A percentile compares a stretch with the other conserved stretches of the same genome.
These are phyloP conservation scores for Yponomeuta plumbellus DNA, from an alignment of 2,888 invertebrate species.

Conservation along the genomic window DNA sequence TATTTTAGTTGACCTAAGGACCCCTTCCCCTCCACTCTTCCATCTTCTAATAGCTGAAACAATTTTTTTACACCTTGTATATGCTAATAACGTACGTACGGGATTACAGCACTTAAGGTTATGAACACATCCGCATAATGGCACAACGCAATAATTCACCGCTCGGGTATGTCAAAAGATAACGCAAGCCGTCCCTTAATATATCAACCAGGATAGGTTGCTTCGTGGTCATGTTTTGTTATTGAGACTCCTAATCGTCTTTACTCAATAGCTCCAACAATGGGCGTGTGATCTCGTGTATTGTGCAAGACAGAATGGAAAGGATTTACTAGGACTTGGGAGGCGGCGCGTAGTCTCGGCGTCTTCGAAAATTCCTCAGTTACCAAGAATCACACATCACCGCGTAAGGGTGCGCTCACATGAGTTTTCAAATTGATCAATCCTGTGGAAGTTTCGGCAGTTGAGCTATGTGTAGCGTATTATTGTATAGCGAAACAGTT, in stretches of 20 bases:
- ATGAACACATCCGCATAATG: no score
- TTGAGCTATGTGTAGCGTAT: no score
- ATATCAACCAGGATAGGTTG: neutral
- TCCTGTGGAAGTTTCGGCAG: no score
- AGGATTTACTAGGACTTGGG: slow-evolving; percentile 49
- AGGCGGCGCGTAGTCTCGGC: neutral
- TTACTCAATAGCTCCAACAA: slow-evolving; percentile 60
- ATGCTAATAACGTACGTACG: no score
- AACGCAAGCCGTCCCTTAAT: neutral
- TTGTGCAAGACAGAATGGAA: slow-evolving; percentile 62
- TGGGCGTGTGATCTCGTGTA: slow-evolving; percentile 50
- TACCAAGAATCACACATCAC: neutral
- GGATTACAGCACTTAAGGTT: no score
- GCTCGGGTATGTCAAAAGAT: neutral
- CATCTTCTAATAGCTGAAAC: no score
- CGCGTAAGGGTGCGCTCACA: neutral
- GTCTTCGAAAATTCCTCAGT: neutral
- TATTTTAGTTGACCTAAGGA: no score
- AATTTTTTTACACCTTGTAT: no score
- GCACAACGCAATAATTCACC: neutral
- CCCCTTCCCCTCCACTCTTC: no score
- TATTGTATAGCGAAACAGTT: no score
- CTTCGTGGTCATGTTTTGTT: slow-evolving; percentile 26
- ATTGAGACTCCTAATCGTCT: slow-evolving; percentile 60
- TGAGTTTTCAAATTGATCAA: no score